Evolutionary conservation across 2,888 invertebrate genomes (phyloP).

Genomic region (Heliconius sara): DNA sequence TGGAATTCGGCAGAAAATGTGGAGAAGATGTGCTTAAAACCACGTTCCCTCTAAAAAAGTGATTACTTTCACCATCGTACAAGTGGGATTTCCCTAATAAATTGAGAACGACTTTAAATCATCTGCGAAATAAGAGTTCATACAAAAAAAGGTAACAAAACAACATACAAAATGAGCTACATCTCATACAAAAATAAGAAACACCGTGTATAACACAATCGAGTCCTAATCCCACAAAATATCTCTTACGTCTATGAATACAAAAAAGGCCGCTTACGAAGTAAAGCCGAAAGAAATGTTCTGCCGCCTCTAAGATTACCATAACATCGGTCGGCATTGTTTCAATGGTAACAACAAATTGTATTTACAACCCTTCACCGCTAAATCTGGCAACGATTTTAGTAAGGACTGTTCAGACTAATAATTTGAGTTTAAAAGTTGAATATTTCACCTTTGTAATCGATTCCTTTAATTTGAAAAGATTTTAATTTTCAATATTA

Average conservation of each 20-base stretch:
- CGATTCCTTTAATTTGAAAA: conserved; percentile 64
- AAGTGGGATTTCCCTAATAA: neutral
- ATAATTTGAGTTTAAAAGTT: conserved; percentile 77
- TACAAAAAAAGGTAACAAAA: neutral
- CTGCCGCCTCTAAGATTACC: conserved; percentile 60
- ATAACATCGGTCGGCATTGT: conserved; percentile 59
- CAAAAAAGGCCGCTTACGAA: conserved; percentile 41
- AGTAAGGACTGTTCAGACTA: conserved; percentile 76
- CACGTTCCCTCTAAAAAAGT: no score
- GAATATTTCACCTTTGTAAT: conserved; percentile 69
- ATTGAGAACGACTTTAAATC: neutral
- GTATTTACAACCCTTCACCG: conserved; percentile 68
- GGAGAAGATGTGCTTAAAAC: no score
- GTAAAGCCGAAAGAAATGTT: conserved; percentile 44
- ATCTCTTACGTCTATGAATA: conserved; percentile 48
- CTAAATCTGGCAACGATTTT: conserved; percentile 81
- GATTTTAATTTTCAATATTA: conserved; percentile 54
- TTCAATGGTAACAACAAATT: conserved; percentile 62
- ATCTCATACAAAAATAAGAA: conserved; percentile 12
- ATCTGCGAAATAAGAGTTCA: neutral
- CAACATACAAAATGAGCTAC: neutral
- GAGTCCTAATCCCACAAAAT: conserved; percentile 43
- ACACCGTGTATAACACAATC: conserved; percentile 40
- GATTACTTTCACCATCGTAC: no score
- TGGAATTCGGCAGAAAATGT: no score